Percentiles rank a stretch among this genome's conserved stretches.
These are phyloP conservation scores for Mormyrus proboscirostris DNA, from an alignment of 2,797 vertebrate genomes.

Conservation along the genomic window DNA sequence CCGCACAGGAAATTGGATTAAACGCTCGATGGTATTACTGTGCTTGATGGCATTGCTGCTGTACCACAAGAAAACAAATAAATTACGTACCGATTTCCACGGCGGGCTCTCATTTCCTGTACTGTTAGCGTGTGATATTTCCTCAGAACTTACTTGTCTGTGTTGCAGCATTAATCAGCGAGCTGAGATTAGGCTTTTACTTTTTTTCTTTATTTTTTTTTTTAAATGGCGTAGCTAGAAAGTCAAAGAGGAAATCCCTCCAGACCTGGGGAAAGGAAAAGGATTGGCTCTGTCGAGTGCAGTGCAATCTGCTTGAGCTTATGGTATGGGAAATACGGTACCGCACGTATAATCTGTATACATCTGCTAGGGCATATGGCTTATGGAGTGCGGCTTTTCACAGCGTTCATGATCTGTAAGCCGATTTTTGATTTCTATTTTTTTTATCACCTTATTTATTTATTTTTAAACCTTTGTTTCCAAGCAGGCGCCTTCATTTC, in stretches of 20 bases:
- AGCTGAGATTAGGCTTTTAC: background rate
- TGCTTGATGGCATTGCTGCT: conserved; percentile 10
- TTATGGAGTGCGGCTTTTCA: background rate
- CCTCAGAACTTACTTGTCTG: background rate
- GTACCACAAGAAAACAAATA: background rate
- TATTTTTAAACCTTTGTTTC: background rate
- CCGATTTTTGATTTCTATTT: background rate
- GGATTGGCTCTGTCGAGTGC: background rate
- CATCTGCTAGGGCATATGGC: conserved; percentile 2
- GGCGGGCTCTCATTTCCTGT: background rate
- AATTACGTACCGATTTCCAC: background rate
- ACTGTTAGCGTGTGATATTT: background rate
- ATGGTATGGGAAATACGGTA: conserved; percentile 3
- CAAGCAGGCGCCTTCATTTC: background rate
- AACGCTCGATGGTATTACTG: conserved; percentile 14
- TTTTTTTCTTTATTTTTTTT: background rate
- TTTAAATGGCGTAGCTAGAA: background rate
- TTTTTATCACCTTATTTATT: background rate
- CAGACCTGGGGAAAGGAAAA: background rate
- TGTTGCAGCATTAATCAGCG: background rate
- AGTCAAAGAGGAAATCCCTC: background rate
- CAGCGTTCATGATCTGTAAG: background rate
- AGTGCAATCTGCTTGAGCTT: background rate
- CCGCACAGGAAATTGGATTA: conserved; percentile 6
- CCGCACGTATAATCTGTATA: background rate